Percentiles rank a stretch among this genome's conserved stretches.
Evolutionary conservation across 2,113 vertebrate species (phyloP).

Genomic region (Oreochromis spilurus): DNA sequence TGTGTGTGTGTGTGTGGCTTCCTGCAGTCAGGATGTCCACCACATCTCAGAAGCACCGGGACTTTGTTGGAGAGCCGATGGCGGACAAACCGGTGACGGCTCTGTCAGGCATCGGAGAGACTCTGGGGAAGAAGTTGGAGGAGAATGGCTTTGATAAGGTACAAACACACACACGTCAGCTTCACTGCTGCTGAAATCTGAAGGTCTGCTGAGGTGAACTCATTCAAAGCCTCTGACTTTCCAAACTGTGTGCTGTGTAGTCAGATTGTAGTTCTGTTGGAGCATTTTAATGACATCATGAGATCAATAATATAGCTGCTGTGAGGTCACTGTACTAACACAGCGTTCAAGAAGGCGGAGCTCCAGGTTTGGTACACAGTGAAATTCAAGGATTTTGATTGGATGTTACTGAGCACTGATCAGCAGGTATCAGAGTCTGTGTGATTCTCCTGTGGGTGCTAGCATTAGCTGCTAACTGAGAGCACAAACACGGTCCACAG

Average conservation of each 20-base stretch:
- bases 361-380: neutral
- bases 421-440: rapidly evolving
- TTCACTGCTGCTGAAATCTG: neutral
- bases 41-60: constrained; percentile 72
- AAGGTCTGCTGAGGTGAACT: neutral
- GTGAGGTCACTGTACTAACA: neutral
- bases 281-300: neutral
- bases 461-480: neutral
- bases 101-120: constrained; percentile 65
- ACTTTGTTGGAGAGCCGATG: constrained; percentile 74
- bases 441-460: neutral
- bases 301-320: neutral
- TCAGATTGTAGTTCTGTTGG: neutral
- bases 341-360: neutral
- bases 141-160: constrained; percentile 70
- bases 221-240: neutral
- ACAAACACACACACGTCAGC: rapidly evolving
- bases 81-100: constrained; percentile 65
- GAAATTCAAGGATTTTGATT: neutral
- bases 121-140: constrained; percentile 64
- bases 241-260: neutral
- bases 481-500: neutral
- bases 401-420: neutral
- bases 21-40: constrained; percentile 48
- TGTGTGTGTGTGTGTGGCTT: rapidly evolving